Evolutionary conservation across 1,140 invertebrate species (phyloP), one percentile per base, ranked within the genome.

Genomic region (Conus ventricosus): DNA sequence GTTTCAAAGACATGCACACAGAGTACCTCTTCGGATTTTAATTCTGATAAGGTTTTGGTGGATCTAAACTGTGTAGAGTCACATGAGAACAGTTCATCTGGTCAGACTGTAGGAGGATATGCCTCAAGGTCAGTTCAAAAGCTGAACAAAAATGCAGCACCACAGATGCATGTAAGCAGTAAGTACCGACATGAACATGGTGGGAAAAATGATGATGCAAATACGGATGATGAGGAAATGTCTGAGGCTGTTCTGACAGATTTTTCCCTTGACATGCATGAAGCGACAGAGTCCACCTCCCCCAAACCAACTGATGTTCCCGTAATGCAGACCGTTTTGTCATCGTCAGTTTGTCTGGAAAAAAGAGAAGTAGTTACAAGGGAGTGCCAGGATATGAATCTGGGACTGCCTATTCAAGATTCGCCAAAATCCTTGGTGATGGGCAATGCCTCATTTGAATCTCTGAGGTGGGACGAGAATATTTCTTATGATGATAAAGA

Each of bases 371-470:
- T 1, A 23, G 67, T 71, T 13, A 23, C 67, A n/a, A 63, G 17
- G 17, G 67, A 71, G 23, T 13, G 67, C 23, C 67, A 23, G 67
- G 20, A 71, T 7, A 7, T n/a, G 67, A 71, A 23, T 23, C 13
- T 71, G 23, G 20, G 20, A 27, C 8, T 81, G 15, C 80, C 80
- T 20, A 0, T 51, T 7, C 8, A 81, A 55, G 80, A 54, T 23
- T 81, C 80, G 4, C 80, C 17, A 8, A 54, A 54, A 15, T 54
- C 80, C 20, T 23, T 81, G 80, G 51, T 6, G 5, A 81, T 81
- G 76, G 84, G n/a, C n/a, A 86, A 76, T 53, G 67, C 53, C 54
- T 86, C 75, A 8, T 86, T 78, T 54, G 75, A 78, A 10, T 86
- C 67, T 10, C 8, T 78, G 85, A 86, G 75, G 39, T 55, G 75